Conservation (phyloP, 2,113 vertebrate species). For the Etheostoma cragini region DNA sequence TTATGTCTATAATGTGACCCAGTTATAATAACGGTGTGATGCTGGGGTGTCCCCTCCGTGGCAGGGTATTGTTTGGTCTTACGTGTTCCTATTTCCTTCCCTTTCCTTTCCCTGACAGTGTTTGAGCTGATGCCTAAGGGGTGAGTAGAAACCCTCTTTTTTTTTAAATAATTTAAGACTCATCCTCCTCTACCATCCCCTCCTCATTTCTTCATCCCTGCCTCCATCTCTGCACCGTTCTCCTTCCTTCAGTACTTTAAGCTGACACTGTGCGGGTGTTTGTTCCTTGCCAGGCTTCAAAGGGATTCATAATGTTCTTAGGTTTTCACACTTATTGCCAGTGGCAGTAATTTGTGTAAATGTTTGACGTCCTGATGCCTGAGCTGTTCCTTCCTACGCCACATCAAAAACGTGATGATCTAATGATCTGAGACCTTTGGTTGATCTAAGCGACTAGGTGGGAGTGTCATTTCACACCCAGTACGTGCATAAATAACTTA, state of each 20-base stretch:
- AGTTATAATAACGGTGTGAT: not conserved
- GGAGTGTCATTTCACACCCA: constrained; percentile 13
- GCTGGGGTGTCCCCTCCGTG: constrained; percentile 6
- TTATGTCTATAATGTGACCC: constrained; percentile 3
- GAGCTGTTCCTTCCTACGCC: constrained; percentile 24
- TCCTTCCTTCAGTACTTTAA: constrained; percentile 12
- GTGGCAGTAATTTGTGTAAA: constrained; percentile 25
- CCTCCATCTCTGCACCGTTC: constrained; percentile 1
- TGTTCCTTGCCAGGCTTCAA: constrained; percentile 50
- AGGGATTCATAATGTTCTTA: constrained; percentile 60
- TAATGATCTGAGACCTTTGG: constrained; percentile 31
- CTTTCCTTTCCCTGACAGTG: constrained; percentile 81
- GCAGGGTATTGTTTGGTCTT: constrained; percentile 9
- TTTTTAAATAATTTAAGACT: constrained; percentile 59
- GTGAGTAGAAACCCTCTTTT: constrained; percentile 86
- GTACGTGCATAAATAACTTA: not conserved
- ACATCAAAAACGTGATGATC: not conserved
- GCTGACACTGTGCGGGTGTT: constrained; percentile 24
- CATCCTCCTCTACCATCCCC: constrained; percentile 30
- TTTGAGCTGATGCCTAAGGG: constrained; percentile 98
- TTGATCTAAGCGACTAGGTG: not conserved
- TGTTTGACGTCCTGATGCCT: constrained; percentile 24
- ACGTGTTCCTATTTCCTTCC: constrained; percentile 17
- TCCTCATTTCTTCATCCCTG: constrained; percentile 36
- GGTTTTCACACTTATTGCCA: constrained; percentile 52